Percentiles rank a stretch among this genome's conserved stretches.
phyloP scores from a whole-genome alignment of 2,888 invertebrate species.

The Apamea crenata region DNA sequence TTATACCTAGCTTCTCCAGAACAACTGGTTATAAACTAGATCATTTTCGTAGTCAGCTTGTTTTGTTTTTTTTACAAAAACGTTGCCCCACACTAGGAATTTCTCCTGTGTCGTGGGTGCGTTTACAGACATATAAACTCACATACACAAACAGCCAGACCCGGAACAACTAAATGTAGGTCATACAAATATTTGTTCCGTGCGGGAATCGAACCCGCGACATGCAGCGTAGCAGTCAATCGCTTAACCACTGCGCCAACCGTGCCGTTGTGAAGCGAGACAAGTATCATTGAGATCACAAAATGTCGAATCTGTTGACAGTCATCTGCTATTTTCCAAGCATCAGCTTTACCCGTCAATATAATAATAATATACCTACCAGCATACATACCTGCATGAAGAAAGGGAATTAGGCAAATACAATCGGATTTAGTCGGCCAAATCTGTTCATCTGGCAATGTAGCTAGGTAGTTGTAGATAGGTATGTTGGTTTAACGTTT shows the following conservation, averaged over 20 bases:
- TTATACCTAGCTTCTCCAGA: not conserved
- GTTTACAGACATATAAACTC: too few species aligned
- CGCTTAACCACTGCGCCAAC: too few species aligned
- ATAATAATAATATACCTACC: slow-evolving; percentile 22
- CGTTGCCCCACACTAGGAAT: too few species aligned
- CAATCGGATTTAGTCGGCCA: slow-evolving; percentile 61
- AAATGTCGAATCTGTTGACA: not conserved
- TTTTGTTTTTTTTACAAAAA: too few species aligned
- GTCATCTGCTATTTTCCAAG: not conserved
- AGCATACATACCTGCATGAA: not conserved
- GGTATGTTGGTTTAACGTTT: not conserved
- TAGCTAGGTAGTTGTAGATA: not conserved
- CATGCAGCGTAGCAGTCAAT: too few species aligned
- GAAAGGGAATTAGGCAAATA: slow-evolving; percentile 64
- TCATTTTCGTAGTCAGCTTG: not conserved
- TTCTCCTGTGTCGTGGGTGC: too few species aligned
- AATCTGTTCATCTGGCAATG: slow-evolving; percentile 51
- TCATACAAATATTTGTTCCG: too few species aligned
- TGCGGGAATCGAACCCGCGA: too few species aligned
- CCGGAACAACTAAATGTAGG: too few species aligned
- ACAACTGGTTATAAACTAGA: too few species aligned
- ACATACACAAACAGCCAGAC: too few species aligned
- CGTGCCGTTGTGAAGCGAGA: too few species aligned
- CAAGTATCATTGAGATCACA: not conserved
- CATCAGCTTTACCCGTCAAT: not conserved